Conservation (phyloP, 2,113 vertebrate genomes). For the Lynx canadensis region DNA sequence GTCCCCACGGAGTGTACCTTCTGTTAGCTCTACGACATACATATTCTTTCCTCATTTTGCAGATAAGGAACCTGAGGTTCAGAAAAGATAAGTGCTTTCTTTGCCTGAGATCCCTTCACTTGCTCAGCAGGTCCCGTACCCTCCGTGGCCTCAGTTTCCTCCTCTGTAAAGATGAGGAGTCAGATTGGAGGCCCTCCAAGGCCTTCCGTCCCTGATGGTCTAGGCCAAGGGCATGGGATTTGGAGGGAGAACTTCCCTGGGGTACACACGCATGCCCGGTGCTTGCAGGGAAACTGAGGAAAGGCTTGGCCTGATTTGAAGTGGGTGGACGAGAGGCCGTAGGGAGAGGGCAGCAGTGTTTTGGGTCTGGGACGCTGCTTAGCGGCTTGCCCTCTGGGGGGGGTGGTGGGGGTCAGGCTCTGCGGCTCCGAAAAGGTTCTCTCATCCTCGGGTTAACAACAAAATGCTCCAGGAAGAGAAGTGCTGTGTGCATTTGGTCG, state of each 20-base stretch:
- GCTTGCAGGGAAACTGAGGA: not conserved
- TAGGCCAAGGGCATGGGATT: not conserved
- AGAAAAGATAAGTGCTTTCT: not conserved
- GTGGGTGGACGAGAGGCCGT: not conserved
- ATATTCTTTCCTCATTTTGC: not conserved
- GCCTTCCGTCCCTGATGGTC: not conserved
- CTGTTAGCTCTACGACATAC: not conserved
- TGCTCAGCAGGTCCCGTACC: not conserved
- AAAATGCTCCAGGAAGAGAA: not conserved
- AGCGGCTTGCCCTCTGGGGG: not conserved
- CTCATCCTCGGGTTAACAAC: not conserved
- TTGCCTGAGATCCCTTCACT: not conserved
- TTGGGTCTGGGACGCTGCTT: not conserved
- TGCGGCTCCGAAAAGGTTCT: not conserved
- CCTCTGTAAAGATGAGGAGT: not conserved
- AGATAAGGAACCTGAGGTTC: not conserved
- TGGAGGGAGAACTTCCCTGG: not conserved
- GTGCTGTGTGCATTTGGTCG: not conserved
- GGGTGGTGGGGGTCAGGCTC: not conserved
- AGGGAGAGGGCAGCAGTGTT: not conserved
- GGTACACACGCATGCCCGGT: accelerated
- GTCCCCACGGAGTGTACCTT: not conserved
- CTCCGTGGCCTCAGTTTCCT: not conserved
- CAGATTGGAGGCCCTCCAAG: not conserved
- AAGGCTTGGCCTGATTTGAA: not conserved